Conservation (phyloP, 2,797 vertebrate genomes). For the Holocentrus rufus region DNA sequence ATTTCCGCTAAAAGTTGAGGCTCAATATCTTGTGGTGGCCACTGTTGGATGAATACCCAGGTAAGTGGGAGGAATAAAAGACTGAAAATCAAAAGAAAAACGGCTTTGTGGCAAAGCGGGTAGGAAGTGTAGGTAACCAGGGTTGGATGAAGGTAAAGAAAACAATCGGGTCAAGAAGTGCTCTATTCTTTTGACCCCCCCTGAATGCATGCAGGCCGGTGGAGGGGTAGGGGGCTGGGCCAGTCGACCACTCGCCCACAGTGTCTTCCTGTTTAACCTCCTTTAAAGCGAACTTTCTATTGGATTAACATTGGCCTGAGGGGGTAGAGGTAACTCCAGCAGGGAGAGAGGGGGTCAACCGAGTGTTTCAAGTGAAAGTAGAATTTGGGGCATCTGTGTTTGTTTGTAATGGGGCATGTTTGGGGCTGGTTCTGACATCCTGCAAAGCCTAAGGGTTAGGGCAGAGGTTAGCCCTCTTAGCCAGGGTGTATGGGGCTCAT, state of each 20-base stretch:
- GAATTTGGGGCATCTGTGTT: constrained; percentile 81
- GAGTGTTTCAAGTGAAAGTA: constrained; percentile 82
- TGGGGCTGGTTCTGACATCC: constrained; percentile 77
- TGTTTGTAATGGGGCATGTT: constrained; percentile 80
- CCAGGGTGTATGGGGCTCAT: constrained; percentile 20
- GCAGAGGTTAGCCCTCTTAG: constrained; percentile 72
- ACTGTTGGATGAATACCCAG: not conserved
- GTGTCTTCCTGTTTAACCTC: constrained; percentile 70
- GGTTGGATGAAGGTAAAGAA: constrained; percentile 13
- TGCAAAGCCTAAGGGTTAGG: constrained; percentile 75
- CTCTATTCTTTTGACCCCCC: constrained; percentile 15
- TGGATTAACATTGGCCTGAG: constrained; percentile 76
- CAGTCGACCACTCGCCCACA: constrained; percentile 57
- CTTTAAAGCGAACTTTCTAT: constrained; percentile 69
- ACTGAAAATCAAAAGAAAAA: constrained; percentile 5
- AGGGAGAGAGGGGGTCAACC: constrained; percentile 70
- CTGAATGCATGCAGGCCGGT: constrained; percentile 30
- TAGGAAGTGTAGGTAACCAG: constrained; percentile 24
- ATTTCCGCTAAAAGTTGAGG: too few relatives aligned
- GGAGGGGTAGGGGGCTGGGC: constrained; percentile 10
- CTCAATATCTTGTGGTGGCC: too few relatives aligned
- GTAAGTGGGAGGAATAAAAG: constrained; percentile 1
- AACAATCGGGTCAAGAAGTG: constrained; percentile 43
- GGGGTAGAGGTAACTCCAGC: constrained; percentile 71
- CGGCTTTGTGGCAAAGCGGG: constrained; percentile 11